phyloP scores from a whole-genome alignment of 2,888 invertebrate species.

The Neoascia interrupta region DNA sequence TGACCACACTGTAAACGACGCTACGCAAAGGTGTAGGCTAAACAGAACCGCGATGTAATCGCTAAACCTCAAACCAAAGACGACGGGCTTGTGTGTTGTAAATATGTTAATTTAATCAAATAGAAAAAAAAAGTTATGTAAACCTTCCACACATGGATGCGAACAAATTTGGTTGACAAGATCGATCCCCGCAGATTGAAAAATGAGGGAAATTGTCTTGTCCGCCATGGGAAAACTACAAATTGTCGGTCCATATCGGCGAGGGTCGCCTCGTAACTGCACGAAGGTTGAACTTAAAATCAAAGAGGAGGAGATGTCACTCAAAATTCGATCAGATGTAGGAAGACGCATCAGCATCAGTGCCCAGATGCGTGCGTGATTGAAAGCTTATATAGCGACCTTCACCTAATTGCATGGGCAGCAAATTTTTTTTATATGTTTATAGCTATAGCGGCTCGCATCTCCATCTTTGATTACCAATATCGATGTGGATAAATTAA shows the following conservation, averaged over 20 bases:
- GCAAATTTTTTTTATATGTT: slow-evolving; percentile 25
- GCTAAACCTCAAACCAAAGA: neutral
- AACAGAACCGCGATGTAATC: slow-evolving; percentile 1
- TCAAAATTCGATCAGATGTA: slow-evolving; percentile 11
- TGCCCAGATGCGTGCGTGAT: slow-evolving; percentile 13
- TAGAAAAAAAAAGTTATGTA: slow-evolving; percentile 30
- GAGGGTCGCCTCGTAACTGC: slow-evolving; percentile 3
- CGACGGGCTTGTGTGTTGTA: slow-evolving; percentile 1
- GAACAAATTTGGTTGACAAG: too few relatives aligned
- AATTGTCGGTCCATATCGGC: neutral
- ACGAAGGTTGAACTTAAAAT: slow-evolving; percentile 5
- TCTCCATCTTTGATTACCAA: slow-evolving; percentile 23
- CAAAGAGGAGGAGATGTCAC: too few relatives aligned
- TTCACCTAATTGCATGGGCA: slow-evolving; percentile 53
- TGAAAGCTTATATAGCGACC: slow-evolving; percentile 45
- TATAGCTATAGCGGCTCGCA: neutral
- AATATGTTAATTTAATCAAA: slow-evolving; percentile 50
- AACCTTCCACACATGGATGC: neutral
- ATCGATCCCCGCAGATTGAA: neutral
- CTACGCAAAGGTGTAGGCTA: neutral
- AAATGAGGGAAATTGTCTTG: slow-evolving; percentile 3
- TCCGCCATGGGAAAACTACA: slow-evolving; percentile 25
- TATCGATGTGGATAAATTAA: slow-evolving; percentile 31
- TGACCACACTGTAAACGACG: neutral
- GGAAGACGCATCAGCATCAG: neutral